phyloP scores from a whole-genome alignment of 1,140 invertebrate genomes.

The Pentalonia nigronervosa region DNA sequence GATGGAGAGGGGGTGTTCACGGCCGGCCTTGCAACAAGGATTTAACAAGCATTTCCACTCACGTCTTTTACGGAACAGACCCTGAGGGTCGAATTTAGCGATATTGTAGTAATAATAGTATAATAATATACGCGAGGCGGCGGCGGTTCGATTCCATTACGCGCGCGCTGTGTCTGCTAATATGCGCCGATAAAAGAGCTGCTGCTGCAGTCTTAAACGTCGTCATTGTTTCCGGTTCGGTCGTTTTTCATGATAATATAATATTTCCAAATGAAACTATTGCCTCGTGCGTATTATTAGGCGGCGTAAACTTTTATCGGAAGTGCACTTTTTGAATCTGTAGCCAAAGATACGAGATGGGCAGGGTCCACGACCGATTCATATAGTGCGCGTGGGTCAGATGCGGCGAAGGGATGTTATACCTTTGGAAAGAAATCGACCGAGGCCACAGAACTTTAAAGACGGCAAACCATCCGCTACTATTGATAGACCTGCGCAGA shows the following conservation, averaged over 20 bases:
- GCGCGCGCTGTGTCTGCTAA: background rate
- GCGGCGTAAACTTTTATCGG: background rate
- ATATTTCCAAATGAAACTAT: background rate
- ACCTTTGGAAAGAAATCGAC: background rate
- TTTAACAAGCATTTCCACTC: conserved; percentile 43
- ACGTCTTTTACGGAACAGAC: background rate
- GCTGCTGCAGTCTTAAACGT: background rate
- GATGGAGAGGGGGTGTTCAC: background rate
- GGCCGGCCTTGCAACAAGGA: too few relatives aligned
- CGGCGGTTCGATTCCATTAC: conserved; percentile 19
- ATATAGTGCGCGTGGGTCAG: too few relatives aligned
- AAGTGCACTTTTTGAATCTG: background rate
- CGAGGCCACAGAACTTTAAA: background rate
- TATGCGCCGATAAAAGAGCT: background rate
- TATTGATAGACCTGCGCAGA: too few relatives aligned
- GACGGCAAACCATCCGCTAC: too few relatives aligned
- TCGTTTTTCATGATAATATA: background rate
- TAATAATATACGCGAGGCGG: background rate
- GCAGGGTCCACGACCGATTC: background rate
- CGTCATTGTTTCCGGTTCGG: background rate
- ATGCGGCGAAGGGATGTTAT: background rate
- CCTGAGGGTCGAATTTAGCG: background rate
- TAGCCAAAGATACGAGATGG: background rate
- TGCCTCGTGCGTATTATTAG: background rate
- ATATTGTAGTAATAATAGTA: conserved; percentile 9